Base-by-base conservation (phyloP, 2,797 vertebrate species). In the Sebastes hubbsi region DNA sequence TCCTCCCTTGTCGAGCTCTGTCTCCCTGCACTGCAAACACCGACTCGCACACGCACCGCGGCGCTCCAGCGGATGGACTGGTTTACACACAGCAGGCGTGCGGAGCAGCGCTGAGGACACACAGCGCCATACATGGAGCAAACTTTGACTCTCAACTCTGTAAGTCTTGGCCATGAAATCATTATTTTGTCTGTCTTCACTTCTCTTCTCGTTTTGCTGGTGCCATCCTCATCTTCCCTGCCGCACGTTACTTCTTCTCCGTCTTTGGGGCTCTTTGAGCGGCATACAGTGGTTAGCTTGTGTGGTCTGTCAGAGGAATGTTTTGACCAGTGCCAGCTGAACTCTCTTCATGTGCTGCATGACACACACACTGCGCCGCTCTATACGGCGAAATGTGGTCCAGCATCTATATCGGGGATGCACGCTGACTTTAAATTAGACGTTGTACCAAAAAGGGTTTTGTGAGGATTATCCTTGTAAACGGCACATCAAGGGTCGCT, bases 71-170 rank as follows among this genome's bases (percentile, higher is more conserved):
- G 85, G 92, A 95, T 96, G 95, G 95, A 95, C 91, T 74, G 88
- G 84, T 93, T 93, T 90, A 89, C 87, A 83, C 92, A 82, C 89
- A 83, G 77, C 87, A 82, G 91, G 91, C 88, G 86, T 88, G 85
- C 90, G 89, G 91, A 92, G 88, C 91, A 92, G 90, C 81, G 85
- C 92, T 95, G 91, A 95, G 86, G 88, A 93, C 78, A 88, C 89
- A 68, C 89, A 75, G 83, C 71, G 55, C 92, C 82, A 91, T 92
- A 91, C 91, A 97, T 96, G 96, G 96, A 96, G 92, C 92, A 95
- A 94, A 95, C 90, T 95, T 94, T 96, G 94, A 93, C 91, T 85
- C 91, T 95, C 87, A 94, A 91, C 91, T 93, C 94, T 73, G 96
- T 97, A 96, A 96, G 96, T 96, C 56, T 67, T 4, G 54, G n/a